Base-by-base conservation (phyloP, 1,140 invertebrate genomes). In the Caenorhabditis tropicalis region DNA sequence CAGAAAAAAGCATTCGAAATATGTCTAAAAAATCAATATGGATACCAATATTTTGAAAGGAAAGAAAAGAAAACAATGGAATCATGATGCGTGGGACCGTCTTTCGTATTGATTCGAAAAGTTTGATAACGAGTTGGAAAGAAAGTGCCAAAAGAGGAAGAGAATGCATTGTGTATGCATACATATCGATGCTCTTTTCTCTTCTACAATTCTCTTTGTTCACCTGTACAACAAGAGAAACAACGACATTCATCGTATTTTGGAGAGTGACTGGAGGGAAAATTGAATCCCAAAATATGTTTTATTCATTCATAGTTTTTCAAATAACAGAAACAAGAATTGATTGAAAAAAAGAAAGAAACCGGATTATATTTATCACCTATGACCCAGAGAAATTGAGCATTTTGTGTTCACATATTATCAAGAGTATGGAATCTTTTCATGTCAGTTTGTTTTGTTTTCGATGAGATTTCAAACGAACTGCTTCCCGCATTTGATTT, bases 141-240 rank as follows among this genome's bases (percentile, higher is more conserved):
- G 65, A 74, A 74, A 74, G n/a, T 43, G 65, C 65, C 65, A 43
- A 74, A 21, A 46, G 36, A 43, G 33, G 27, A 46, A 15, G 24
- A 58, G 53, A 27, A 33, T 74, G 36, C 36, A 74, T 74, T 74
- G 65, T 74, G 65, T 46, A 46, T 74, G 65, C 65, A 74, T 74
- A 74, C 60, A 58, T 29, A 19, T n/a, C n/a, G n/a, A n/a, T n/a
- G n/a, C n/a, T n/a, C n/a, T n/a, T 31, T n/a, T n/a, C 39, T 31
- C 31, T 70, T 19, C 60, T 70, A 70, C 60, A 39, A 33, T 70
- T 12, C 60, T 70, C 60, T 70, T 70, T 70, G 60, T 70, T 70
- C 60, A 70, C 60, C 60, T 70, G 60, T 33, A 60, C 56, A 60
- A 53, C 51, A 16, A 60, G 56, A 60, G 56, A 24, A 60, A 60